A percentile compares a stretch with the other conserved stretches of the same genome.
Evolutionary conservation across 92 coral and sea anemone genomes (phyloP).

Genomic region (Actinernus sp.): DNA sequence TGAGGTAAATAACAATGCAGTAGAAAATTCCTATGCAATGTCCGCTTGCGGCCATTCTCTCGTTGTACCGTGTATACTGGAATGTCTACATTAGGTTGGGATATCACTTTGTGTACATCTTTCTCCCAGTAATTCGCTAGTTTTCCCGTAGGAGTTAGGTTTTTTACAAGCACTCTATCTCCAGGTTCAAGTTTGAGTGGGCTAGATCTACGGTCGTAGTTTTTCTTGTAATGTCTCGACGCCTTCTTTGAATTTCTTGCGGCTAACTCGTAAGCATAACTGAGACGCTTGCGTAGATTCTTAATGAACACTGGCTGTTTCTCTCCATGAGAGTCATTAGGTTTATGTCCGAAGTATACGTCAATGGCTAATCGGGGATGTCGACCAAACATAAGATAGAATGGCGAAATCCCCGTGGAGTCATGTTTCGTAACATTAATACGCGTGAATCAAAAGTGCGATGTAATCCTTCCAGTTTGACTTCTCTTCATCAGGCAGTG

Average conservation of each 20-base stretch:
- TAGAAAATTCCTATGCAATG: not conserved
- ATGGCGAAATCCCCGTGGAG: too few relatives aligned
- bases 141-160: conserved; percentile 4
- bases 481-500: not conserved
- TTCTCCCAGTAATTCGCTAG: conserved; percentile 7
- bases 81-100: not conserved
- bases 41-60: not conserved
- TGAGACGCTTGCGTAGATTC: not conserved
- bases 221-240: not conserved
- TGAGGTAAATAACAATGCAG: not conserved
- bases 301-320: not conserved
- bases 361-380: too few relatives aligned
- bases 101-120: not conserved
- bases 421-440: too few relatives aligned
- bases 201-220: not conserved
- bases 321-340: not conserved
- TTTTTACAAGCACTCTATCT: not conserved
- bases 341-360: not conserved
- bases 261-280: conserved; percentile 2
- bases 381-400: too few relatives aligned
- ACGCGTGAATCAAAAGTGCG: conserved; percentile 4
- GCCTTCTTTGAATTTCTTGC: not conserved
- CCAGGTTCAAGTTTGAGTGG: not conserved
- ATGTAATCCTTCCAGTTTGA: too few relatives aligned
- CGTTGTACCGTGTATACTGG: not conserved